phyloP scores from a whole-genome alignment of 1,140 invertebrate species.

The Tachypleus tridentatus region DNA sequence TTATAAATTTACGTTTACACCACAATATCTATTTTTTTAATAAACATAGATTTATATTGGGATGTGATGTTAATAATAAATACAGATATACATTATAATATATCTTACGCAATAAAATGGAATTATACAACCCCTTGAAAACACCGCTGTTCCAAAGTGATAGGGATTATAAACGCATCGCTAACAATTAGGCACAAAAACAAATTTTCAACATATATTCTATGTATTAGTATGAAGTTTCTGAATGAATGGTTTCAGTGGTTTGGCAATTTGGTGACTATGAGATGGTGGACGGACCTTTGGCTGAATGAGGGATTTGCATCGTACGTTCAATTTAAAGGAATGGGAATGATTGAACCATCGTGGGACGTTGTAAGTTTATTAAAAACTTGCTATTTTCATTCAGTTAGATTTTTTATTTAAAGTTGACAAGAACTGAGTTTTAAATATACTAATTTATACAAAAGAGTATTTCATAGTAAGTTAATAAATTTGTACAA shows the following conservation, averaged over 20 bases:
- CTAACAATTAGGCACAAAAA: not conserved
- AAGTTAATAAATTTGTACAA: conserved; percentile 38
- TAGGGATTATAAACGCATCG: no score
- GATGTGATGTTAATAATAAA: no score
- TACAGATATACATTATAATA: no score
- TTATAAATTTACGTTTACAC: no score
- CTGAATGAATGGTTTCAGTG: conserved; percentile 33
- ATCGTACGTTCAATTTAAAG: conserved; percentile 67
- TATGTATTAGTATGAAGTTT: not conserved
- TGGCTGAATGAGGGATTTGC: conserved; percentile 91
- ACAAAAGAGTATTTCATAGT: conserved; percentile 1
- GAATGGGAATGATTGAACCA: conserved; percentile 51
- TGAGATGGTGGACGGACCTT: conserved; percentile 78
- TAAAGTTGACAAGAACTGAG: not conserved
- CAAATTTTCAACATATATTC: not conserved
- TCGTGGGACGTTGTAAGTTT: conserved; percentile 54
- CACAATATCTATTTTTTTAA: no score
- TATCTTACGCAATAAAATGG: no score
- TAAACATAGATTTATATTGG: no score
- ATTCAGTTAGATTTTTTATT: not conserved
- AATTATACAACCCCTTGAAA: no score
- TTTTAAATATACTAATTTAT: conserved; percentile 4
- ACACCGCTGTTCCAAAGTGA: no score
- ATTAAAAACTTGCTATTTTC: not conserved
- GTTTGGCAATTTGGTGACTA: conserved; percentile 68